A percentile compares a stretch with the other conserved stretches of the same genome.
phyloP scores from a whole-genome alignment of 2,888 invertebrate species.

The Thereva unica region DNA sequence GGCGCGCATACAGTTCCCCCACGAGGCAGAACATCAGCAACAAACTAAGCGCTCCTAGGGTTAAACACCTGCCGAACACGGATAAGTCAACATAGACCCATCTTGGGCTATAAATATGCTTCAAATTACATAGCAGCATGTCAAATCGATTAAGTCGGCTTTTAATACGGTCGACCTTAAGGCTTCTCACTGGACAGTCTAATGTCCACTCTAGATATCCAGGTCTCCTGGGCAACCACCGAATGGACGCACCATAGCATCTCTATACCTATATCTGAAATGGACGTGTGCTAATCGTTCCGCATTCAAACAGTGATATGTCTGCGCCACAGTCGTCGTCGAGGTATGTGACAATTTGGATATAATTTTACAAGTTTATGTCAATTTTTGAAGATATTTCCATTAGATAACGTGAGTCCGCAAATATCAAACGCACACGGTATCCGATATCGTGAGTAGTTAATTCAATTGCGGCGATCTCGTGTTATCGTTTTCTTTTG shows the following conservation, averaged over 20 bases:
- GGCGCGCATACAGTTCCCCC: conserved; percentile 5
- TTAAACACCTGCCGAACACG: conserved; percentile 13
- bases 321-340: conserved; percentile 4
- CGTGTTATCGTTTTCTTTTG: not conserved
- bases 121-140: conserved; percentile 29
- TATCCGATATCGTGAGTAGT: conserved; percentile 8
- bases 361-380: conserved; percentile 35
- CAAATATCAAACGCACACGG: conserved; percentile 19
- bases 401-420: conserved; percentile 28
- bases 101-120: conserved; percentile 25
- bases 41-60: not conserved
- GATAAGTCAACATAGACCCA: conserved; percentile 24
- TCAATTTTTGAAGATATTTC: conserved; percentile 33
- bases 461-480: conserved; percentile 3
- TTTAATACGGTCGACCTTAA: conserved; percentile 24
- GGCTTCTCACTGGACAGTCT: not conserved
- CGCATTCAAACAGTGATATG: conserved; percentile 16
- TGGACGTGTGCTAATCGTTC: conserved; percentile 16
- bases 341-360: conserved; percentile 31
- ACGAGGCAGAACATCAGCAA: conserved; percentile 8
- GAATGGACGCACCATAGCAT: not conserved
- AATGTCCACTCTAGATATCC: not conserved
- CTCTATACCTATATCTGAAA: conserved; percentile 19
- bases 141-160: conserved; percentile 29
- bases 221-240: not conserved